Evolutionary conservation across 2,113 vertebrate species (phyloP).

Genomic region (Dasyornis broadbenti): DNA sequence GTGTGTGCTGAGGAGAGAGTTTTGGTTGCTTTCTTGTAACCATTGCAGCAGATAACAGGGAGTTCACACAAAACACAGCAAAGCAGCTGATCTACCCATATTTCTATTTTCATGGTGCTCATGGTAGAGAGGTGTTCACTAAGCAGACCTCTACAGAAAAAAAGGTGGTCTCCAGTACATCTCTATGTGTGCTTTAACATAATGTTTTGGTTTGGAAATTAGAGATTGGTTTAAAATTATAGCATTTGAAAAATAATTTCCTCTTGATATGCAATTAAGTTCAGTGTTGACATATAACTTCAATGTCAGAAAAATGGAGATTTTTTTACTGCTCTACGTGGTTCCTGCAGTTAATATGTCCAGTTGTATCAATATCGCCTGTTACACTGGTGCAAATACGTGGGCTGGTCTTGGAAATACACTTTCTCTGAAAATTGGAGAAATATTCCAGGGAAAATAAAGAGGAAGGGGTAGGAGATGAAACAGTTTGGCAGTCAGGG

Average conservation of each 20-base stretch:
- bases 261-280: slow-evolving; percentile 39
- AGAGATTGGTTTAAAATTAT: neutral
- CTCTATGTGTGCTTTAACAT: neutral
- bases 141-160: neutral
- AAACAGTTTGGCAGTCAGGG: neutral
- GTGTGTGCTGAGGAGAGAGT: neutral
- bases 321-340: slow-evolving; percentile 29
- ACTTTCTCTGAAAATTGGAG: neutral
- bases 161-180: neutral
- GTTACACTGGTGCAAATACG: neutral
- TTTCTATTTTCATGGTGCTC: neutral
- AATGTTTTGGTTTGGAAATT: slow-evolving; percentile 15
- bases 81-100: neutral
- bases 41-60: neutral
- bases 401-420: neutral
- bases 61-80: accelerated
- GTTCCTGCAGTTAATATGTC: slow-evolving; percentile 25
- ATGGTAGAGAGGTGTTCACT: neutral
- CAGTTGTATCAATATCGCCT: slow-evolving; percentile 38
- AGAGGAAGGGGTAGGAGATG: neutral
- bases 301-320: slow-evolving; percentile 4
- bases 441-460: neutral
- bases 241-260: slow-evolving; percentile 54
- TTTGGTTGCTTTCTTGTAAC: neutral
- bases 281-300: slow-evolving; percentile 36